phyloP scores from a whole-genome alignment of 2,888 invertebrate genomes.

The Listrodromus nycthemerus region DNA sequence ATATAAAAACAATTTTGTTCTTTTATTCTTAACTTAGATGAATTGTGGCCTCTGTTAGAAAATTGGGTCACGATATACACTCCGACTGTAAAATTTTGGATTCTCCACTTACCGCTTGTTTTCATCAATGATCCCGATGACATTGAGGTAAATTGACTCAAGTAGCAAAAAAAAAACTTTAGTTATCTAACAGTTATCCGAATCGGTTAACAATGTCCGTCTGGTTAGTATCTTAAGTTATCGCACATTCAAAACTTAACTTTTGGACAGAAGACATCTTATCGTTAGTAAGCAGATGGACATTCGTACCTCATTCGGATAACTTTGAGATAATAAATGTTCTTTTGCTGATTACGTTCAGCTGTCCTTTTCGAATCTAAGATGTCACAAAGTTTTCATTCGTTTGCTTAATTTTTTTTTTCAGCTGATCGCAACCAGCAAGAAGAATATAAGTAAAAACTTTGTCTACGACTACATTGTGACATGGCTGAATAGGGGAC shows the following conservation, averaged over 20 bases:
- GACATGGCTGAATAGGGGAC: constrained; percentile 80
- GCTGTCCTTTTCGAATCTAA: neutral
- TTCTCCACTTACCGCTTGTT: constrained; percentile 29
- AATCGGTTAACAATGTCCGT: no score
- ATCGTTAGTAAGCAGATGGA: no score
- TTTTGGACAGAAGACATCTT: no score
- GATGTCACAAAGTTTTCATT: neutral
- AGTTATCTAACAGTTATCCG: no score
- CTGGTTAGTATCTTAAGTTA: no score
- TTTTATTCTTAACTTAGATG: neutral
- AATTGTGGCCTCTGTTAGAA: neutral
- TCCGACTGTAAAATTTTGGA: constrained; percentile 38
- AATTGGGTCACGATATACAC: neutral
- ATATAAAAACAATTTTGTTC: neutral
- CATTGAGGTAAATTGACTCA: constrained; percentile 49
- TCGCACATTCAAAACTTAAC: no score
- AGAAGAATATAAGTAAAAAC: constrained; percentile 78
- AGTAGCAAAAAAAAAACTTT: no score
- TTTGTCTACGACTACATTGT: constrained; percentile 73
- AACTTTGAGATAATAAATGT: no score
- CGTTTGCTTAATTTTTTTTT: neutral
- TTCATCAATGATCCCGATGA: constrained; percentile 44
- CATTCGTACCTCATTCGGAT: no score
- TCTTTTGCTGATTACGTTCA: no score
- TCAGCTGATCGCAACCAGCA: constrained; percentile 74